These are phyloP conservation scores for Coptodon bakossiorum DNA, from an alignment of 2,113 vertebrate species.

Conservation along the genomic window DNA sequence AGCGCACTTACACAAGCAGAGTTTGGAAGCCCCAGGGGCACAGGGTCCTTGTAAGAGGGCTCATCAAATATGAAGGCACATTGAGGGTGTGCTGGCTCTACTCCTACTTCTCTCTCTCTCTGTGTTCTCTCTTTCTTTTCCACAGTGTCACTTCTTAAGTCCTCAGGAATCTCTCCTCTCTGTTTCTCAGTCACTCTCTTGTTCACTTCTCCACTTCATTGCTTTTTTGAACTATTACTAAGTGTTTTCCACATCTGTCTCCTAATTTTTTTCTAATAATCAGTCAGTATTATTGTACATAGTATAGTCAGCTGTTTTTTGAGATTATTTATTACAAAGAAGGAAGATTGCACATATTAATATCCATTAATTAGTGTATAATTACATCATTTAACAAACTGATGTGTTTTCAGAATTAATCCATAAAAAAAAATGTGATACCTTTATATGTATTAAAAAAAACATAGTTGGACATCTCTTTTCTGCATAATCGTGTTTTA, in stretches of 20 bases:
- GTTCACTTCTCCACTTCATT: background rate
- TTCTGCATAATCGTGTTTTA: background rate
- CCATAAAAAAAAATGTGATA: background rate
- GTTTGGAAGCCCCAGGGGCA: conserved; percentile 39
- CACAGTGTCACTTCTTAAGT: background rate
- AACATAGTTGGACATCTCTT: background rate
- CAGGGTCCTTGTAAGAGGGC: conserved; percentile 45
- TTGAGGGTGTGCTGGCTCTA: conserved; percentile 4
- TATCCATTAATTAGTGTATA: background rate
- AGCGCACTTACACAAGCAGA: conserved; percentile 69
- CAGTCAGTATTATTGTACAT: background rate
- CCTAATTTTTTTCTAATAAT: background rate
- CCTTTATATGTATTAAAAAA: background rate
- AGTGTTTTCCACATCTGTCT: background rate
- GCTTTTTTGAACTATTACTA: background rate
- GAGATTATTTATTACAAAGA: background rate
- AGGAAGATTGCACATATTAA: background rate
- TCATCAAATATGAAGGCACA: conserved; percentile 68
- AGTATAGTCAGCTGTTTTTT: background rate
- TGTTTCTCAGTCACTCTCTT: background rate
- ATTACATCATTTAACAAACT: background rate
- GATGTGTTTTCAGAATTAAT: background rate
- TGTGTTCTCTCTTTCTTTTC: background rate
- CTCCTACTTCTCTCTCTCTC: background rate
- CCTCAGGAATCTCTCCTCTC: background rate